Evolutionary conservation across 2,113 vertebrate species (phyloP).

Genomic region (Takifugu flavidus): DNA sequence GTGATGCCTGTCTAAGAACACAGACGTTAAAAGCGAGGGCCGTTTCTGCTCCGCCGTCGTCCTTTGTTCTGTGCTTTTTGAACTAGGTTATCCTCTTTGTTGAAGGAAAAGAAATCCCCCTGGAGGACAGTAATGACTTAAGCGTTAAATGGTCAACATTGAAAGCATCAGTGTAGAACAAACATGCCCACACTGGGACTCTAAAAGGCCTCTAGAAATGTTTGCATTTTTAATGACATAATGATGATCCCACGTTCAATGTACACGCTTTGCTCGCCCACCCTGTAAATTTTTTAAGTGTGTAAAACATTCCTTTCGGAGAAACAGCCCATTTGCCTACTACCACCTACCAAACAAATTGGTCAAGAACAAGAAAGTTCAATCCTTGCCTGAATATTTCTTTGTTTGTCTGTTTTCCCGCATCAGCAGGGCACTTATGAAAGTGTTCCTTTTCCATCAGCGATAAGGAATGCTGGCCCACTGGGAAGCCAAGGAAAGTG

Average conservation of each 20-base stretch:
- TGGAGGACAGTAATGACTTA: constrained; percentile 36
- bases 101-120: constrained; percentile 48
- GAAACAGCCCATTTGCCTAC: constrained; percentile 59
- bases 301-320: constrained; percentile 64
- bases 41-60: constrained; percentile 42
- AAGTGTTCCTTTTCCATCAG: constrained; percentile 69
- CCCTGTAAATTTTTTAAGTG: constrained; percentile 69
- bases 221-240: constrained; percentile 77
- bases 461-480: constrained; percentile 60
- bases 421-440: constrained; percentile 63
- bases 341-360: constrained; percentile 71
- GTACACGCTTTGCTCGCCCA: constrained; percentile 65
- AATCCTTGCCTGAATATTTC: constrained; percentile 68
- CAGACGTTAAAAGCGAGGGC: constrained; percentile 55
- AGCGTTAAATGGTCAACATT: constrained; percentile 60
- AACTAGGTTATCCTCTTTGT: constrained; percentile 55
- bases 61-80: constrained; percentile 39
- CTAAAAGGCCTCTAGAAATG: constrained; percentile 62
- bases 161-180: constrained; percentile 50
- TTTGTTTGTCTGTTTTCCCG: constrained; percentile 70
- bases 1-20: constrained; percentile 57
- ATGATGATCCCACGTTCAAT: constrained; percentile 68
- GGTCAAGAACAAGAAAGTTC: constrained; percentile 72
- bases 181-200: constrained; percentile 54
- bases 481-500: constrained; percentile 64